phyloP scores from a whole-genome alignment of 2,113 vertebrate species.

The Hydrolagus affinis region DNA sequence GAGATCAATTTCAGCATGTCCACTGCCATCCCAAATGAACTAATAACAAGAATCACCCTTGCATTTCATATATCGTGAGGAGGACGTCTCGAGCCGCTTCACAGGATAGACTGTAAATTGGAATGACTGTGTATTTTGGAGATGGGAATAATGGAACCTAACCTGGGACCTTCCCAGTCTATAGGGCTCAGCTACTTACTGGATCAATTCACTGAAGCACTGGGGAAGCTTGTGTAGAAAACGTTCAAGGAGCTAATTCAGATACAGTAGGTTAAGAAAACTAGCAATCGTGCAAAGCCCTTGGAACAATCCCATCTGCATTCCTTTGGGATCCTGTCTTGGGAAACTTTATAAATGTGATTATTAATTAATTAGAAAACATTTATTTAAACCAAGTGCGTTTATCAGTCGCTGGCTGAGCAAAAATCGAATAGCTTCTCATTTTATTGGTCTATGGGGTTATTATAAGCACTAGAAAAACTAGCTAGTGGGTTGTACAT shows the following conservation, averaged over 20 bases:
- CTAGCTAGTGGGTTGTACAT: conserved; percentile 40
- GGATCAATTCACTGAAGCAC: too few relatives aligned
- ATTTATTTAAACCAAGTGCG: conserved; percentile 37
- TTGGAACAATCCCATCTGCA: background rate
- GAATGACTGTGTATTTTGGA: too few relatives aligned
- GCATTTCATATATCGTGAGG: too few relatives aligned
- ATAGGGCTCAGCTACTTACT: too few relatives aligned
- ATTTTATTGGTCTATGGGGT: conserved; percentile 42
- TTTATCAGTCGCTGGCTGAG: conserved; percentile 40
- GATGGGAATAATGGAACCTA: too few relatives aligned
- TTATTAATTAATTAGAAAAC: conserved; percentile 43
- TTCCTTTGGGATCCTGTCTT: background rate
- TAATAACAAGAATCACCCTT: too few relatives aligned
- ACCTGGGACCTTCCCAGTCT: too few relatives aligned
- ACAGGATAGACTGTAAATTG: too few relatives aligned
- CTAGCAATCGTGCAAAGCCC: background rate
- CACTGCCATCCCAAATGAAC: too few relatives aligned
- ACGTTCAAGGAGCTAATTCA: background rate
- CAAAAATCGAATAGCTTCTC: conserved; percentile 40
- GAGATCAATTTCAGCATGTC: too few relatives aligned
- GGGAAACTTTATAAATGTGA: conserved; percentile 34
- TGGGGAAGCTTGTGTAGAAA: too few relatives aligned
- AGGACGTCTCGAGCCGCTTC: too few relatives aligned
- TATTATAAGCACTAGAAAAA: conserved; percentile 41
- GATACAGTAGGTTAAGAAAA: background rate